These are phyloP conservation scores for Brachyopa scutellaris DNA, from an alignment of 2,888 invertebrate species.

Conservation along the genomic window DNA sequence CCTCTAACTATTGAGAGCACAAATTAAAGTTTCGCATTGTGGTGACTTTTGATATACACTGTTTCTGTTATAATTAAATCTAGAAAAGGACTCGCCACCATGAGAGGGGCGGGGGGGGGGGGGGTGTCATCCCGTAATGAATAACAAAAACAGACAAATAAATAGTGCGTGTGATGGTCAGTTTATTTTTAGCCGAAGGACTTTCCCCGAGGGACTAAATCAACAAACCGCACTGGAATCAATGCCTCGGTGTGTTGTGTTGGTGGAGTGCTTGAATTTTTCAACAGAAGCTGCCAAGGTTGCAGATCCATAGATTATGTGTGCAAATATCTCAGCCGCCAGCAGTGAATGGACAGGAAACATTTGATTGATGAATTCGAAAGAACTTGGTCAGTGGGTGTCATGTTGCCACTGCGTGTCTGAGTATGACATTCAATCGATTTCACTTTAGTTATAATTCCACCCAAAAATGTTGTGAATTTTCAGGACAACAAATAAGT, in stretches of 20 bases:
- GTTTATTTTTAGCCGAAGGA: background rate
- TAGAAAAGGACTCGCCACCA: no score
- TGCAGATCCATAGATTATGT: slow-evolving; percentile 4
- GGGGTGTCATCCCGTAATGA: slow-evolving; percentile 23
- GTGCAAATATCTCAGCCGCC: background rate
- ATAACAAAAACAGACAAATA: slow-evolving; percentile 14
- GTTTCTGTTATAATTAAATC: slow-evolving; percentile 30
- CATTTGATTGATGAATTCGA: slow-evolving; percentile 55
- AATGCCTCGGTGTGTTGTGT: background rate
- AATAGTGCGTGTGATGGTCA: slow-evolving; percentile 10
- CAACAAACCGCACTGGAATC: slow-evolving; percentile 4
- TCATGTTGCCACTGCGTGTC: slow-evolving; percentile 2
- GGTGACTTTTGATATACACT: background rate
- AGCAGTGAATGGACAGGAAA: background rate
- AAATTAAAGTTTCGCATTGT: slow-evolving; percentile 16
- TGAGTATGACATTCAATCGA: background rate
- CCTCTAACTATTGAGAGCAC: slow-evolving; percentile 3
- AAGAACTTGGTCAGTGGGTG: slow-evolving; percentile 14
- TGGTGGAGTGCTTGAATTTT: slow-evolving; percentile 2
- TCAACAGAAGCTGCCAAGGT: slow-evolving; percentile 15
- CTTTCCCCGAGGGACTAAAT: slow-evolving; percentile 7
- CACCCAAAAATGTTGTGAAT: no score
- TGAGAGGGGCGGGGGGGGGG: no score
- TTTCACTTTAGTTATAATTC: background rate
- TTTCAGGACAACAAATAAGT: no score